Evolutionary conservation across 2,797 vertebrate genomes (phyloP), one percentile per base, ranked within the genome.

Genomic region (Onychomys torridus): DNA sequence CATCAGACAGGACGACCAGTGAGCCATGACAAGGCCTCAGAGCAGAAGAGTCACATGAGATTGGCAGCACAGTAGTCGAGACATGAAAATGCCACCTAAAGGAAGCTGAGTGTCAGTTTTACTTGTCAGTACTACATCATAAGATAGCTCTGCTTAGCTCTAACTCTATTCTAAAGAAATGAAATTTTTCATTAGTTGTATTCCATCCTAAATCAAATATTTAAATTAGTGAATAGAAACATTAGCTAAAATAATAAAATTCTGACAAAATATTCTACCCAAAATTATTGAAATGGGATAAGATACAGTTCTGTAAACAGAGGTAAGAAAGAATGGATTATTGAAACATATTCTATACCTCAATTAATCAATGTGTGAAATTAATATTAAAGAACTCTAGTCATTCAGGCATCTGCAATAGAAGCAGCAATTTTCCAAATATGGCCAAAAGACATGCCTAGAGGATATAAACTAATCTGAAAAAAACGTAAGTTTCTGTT

Each of bases 201-300:
- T 90, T 96, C 86, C 78, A 95, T 89, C 79, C 79, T 75, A 94
- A 96, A 65, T 69, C 75, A 86, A 97, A 97, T 76, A 90, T 32
- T 78, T 59, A 90, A 93, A 91, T 81, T 69, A 77, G 40, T 91
- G 49, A 92, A 91, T 16, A 87, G 25, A 67, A 77, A 34, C 87
- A 65, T 95, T 75, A 86, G 52, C 77, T 96, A 95, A 96, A 96
- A 82, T 78, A 96, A 27, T 90, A 95, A 94, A 94, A 93, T 89
- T 96, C 93, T 96, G 94, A 94, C 96, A 97, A 78, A 52, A 61
- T 73, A 25, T 94, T 88, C 61, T 92, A 34, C 59, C 63, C 96
- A 65, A 96, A 94, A 95, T 69, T 94, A 97, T 29, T 11, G 11
- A 96, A 46, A 55, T 93, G 6, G 16, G 29, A 88, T 94, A 95